Evolutionary conservation across 2,888 invertebrate species (phyloP), one percentile per base, ranked within the genome.

Genomic region (Scrobipalpa costella): DNA sequence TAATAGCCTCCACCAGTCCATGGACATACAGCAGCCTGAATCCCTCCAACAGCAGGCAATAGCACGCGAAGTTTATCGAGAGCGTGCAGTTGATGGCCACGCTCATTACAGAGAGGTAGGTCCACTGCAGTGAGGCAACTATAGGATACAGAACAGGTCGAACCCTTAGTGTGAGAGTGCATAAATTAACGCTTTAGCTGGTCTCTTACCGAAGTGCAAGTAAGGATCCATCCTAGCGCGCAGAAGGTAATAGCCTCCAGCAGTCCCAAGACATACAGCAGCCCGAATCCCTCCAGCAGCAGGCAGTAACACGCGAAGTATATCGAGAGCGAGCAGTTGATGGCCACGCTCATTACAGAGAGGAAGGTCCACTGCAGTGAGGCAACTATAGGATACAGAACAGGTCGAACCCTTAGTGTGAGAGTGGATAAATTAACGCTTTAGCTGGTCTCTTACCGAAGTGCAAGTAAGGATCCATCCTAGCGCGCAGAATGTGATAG

Each of bases 301-400:
- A 97, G 94, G 78, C 96, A 96, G 77, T 96, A 97, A 75, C 95
- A 96, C 17, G 96, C 96, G 84, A 97, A 96, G 83, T 97, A 97
- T 71, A 97, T 95, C 0, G 97, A 96, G 71, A 97, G 94, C 0
- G 96, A 95, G 83, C 97, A 97, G 85, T 97, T 97, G 67, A 97
- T 95, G 9, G 97, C 96, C 36, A 97, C 95, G 74, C 96, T 96
- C 92, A 96, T 94, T 0, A 97, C 96, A 81, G 98, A 98, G 63
- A 97, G 86, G 81, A 97, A 96, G 90, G 98, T 98, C 97, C 98
- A 98, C 93, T 96, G 76, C 98, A 94, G 87, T 98, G 9, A 38
- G 38, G n/a, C n/a, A n/a, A n/a, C n/a, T n/a, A n/a, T n/a, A n/a
- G n/a, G n/a, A n/a, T n/a, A n/a, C n/a, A n/a, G n/a, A n/a, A n/a